A percentile compares a stretch with the other conserved stretches of the same genome.
Evolutionary conservation across 30 jellyfish, hydroid and myxozoan species (phyloP).

Genomic region (Hydractinia symbiolongicarpus): DNA sequence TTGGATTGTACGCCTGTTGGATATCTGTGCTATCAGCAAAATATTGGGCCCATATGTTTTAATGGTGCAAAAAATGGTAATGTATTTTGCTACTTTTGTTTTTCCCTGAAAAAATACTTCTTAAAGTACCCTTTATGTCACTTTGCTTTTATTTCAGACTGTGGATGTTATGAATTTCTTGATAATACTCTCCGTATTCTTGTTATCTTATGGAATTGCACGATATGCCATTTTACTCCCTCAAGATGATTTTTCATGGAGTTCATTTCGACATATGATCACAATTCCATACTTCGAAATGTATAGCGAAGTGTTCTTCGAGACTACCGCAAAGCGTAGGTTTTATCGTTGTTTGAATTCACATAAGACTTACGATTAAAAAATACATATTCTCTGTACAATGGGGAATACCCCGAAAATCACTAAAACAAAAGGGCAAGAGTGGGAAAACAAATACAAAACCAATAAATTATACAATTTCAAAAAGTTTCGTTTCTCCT

Average conservation of each 20-base stretch:
- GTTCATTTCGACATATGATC: slow-evolving; percentile 45
- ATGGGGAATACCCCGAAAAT: too few species aligned
- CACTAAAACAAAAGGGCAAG: too few species aligned
- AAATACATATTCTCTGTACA: neutral
- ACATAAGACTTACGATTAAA: neutral
- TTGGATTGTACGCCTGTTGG: slow-evolving; percentile 70
- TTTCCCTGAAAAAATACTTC: too few species aligned
- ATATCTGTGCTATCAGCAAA: slow-evolving; percentile 57
- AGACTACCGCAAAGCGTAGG: neutral
- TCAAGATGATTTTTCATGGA: slow-evolving; percentile 29
- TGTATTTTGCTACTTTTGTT: too few species aligned
- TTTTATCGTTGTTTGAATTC: neutral
- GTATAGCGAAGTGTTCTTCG: slow-evolving; percentile 66
- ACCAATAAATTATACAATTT: too few species aligned
- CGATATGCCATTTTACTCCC: slow-evolving; percentile 62
- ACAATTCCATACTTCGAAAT: slow-evolving; percentile 69
- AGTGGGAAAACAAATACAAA: too few species aligned
- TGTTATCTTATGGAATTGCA: slow-evolving; percentile 73
- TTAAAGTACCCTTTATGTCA: too few species aligned
- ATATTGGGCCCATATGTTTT: slow-evolving; percentile 81
- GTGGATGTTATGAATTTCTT: neutral
- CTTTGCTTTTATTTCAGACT: too few species aligned
- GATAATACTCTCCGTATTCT: slow-evolving; percentile 28
- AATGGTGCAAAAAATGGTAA: slow-evolving; percentile 74
- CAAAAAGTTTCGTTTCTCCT: neutral